Percentiles rank a stretch among this genome's conserved stretches.
phyloP scores from a whole-genome alignment of 2,797 vertebrate species.

The Chromis chromis region DNA sequence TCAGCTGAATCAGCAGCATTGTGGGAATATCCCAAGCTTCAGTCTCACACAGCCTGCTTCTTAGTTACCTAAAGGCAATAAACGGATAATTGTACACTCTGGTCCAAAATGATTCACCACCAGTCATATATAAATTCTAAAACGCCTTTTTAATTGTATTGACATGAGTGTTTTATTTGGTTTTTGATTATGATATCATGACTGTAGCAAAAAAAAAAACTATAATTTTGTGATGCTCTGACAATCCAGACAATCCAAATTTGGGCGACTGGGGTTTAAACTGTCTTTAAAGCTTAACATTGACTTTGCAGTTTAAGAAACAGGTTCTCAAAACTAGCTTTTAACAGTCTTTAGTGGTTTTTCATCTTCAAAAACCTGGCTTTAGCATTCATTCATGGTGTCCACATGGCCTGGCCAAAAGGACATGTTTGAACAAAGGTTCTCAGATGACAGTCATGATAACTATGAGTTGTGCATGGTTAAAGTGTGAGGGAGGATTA shows the following conservation, averaged over 20 bases:
- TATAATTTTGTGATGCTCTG: slow-evolving; percentile 5
- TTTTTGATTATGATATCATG: not conserved
- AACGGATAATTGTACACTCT: slow-evolving; percentile 1
- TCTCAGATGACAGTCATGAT: not conserved
- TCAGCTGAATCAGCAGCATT: slow-evolving; percentile 53
- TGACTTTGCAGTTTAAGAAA: not conserved
- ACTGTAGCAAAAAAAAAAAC: not conserved
- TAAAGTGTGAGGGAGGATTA: too few species aligned
- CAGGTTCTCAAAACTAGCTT: not conserved
- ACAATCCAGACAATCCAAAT: slow-evolving; percentile 4
- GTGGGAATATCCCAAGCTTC: slow-evolving; percentile 40
- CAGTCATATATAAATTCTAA: slow-evolving; percentile 2
- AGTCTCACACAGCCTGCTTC: slow-evolving; percentile 35
- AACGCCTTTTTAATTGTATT: slow-evolving; percentile 6
- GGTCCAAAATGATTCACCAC: slow-evolving; percentile 2
- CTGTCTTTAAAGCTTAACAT: not conserved
- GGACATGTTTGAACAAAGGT: not conserved
- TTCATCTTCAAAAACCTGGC: not conserved
- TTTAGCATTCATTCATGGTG: not conserved
- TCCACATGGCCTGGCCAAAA: too few species aligned
- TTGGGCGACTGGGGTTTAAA: not conserved
- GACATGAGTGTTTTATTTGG: slow-evolving; percentile 8
- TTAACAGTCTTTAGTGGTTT: not conserved
- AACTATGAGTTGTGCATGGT: not conserved
- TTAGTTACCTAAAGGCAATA: slow-evolving; percentile 31